These are phyloP conservation scores for Microtus pennsylvanicus DNA, from an alignment of 2,113 vertebrate genomes.

Conservation along the genomic window DNA sequence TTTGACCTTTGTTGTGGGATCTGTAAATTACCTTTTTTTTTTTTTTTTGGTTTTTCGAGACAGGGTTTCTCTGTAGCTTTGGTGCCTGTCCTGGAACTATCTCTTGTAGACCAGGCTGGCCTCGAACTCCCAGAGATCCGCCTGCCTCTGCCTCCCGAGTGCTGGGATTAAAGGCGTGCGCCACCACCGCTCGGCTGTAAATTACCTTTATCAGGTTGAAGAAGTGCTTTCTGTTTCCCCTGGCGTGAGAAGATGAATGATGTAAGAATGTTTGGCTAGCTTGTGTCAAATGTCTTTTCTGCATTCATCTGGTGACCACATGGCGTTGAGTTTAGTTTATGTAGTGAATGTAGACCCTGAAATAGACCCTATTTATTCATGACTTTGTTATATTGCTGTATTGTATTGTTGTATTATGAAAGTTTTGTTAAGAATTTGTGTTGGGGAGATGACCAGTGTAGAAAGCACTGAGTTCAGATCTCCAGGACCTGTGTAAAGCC, in stretches of 20 bases:
- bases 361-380: neutral
- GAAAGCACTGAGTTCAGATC: neutral
- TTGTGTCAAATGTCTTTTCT: neutral
- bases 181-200: too few relatives aligned
- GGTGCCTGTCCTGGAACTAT: too few relatives aligned
- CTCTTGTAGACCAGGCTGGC: too few relatives aligned
- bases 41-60: too few relatives aligned
- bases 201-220: neutral
- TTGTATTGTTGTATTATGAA: too few relatives aligned
- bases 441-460: too few relatives aligned
- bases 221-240: neutral
- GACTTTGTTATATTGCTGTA: too few relatives aligned
- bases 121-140: too few relatives aligned
- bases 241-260: too few relatives aligned
- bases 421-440: neutral
- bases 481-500: slow-evolving; percentile 57
- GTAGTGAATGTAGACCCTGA: neutral
- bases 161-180: too few relatives aligned
- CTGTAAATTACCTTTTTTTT: neutral
- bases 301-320: neutral
- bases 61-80: too few relatives aligned
- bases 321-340: neutral
- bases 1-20: neutral
- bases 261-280: neutral
- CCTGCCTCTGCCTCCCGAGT: too few relatives aligned